phyloP scores from a whole-genome alignment of 1,140 invertebrate genomes.

The Calephelis virginiensis region DNA sequence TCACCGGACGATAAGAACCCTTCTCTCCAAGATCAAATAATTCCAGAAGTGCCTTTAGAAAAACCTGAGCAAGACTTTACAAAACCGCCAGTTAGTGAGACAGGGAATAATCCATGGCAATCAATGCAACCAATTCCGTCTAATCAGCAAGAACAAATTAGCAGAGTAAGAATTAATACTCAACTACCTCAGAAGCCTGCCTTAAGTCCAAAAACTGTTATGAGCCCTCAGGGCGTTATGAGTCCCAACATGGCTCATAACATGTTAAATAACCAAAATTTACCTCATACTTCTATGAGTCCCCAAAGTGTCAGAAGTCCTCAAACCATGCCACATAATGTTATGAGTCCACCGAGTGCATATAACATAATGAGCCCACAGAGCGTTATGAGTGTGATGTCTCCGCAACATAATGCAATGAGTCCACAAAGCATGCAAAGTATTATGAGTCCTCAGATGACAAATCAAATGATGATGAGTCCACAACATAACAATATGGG shows the following conservation, averaged over 20 bases:
- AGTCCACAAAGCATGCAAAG: conserved; percentile 72
- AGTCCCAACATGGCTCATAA: conserved; percentile 58
- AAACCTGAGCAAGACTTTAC: conserved; percentile 52
- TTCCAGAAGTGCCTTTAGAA: conserved; percentile 56
- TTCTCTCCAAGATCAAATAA: conserved; percentile 64
- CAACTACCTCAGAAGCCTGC: conserved; percentile 59
- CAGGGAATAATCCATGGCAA: conserved; percentile 55
- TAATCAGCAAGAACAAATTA: conserved; percentile 60
- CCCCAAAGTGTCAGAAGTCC: conserved; percentile 71
- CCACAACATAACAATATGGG: conserved; percentile 66
- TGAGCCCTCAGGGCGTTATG: conserved; percentile 58
- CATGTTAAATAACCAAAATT: conserved; percentile 62
- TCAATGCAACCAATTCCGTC: conserved; percentile 67
- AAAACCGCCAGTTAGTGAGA: conserved; percentile 42
- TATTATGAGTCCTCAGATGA: conserved; percentile 70
- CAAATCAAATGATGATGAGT: conserved; percentile 70
- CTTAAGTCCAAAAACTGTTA: conserved; percentile 61
- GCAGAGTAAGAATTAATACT: conserved; percentile 57
- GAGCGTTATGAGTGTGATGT: conserved; percentile 73
- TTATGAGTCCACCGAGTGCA: conserved; percentile 71
- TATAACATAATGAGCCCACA: conserved; percentile 73
- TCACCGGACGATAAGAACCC: conserved; percentile 59
- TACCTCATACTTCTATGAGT: conserved; percentile 67
- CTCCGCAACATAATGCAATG: conserved; percentile 70
- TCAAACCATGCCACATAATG: conserved; percentile 60